A percentile compares a stretch with the other conserved stretches of the same genome.
Evolutionary conservation across 2,113 vertebrate species (phyloP).

Genomic region (Ophthalmolycus amberensis): DNA sequence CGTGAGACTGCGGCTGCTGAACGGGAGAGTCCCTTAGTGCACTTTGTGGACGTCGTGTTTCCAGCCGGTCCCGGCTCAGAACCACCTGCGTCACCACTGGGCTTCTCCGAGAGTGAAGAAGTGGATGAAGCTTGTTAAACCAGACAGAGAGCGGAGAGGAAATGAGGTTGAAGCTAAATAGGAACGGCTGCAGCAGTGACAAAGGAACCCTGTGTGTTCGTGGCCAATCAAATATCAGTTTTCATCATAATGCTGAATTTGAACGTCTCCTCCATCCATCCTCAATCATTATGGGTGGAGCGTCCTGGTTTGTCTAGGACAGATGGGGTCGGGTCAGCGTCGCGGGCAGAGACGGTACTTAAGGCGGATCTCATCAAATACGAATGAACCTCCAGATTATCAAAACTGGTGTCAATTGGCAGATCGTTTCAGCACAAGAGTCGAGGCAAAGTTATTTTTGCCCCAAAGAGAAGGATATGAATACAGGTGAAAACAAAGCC

Average conservation of each 20-base stretch:
- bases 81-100: neutral
- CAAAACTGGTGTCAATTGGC: neutral
- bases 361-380: constrained; percentile 72
- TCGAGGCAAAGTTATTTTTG: neutral
- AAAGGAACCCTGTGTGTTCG: constrained; percentile 19
- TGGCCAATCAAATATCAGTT: constrained; percentile 15
- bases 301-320: constrained; percentile 3
- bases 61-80: neutral
- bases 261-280: neutral
- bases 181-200: constrained; percentile 15
- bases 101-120: neutral
- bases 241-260: constrained; percentile 9
- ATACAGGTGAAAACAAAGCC: constrained; percentile 18
- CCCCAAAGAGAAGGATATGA: neutral
- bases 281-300: constrained; percentile 17
- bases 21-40: neutral
- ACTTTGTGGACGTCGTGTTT: neutral
- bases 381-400: constrained; percentile 59
- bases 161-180: constrained; percentile 35
- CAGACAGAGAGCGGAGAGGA: constrained; percentile 39
- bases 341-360: constrained; percentile 45
- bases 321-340: constrained; percentile 66
- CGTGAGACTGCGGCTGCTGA: neutral
- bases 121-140: constrained; percentile 26
- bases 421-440: neutral